These are phyloP conservation scores for Pollenia griseotomentosa DNA, from an alignment of 2,888 invertebrate species.

Conservation along the genomic window DNA sequence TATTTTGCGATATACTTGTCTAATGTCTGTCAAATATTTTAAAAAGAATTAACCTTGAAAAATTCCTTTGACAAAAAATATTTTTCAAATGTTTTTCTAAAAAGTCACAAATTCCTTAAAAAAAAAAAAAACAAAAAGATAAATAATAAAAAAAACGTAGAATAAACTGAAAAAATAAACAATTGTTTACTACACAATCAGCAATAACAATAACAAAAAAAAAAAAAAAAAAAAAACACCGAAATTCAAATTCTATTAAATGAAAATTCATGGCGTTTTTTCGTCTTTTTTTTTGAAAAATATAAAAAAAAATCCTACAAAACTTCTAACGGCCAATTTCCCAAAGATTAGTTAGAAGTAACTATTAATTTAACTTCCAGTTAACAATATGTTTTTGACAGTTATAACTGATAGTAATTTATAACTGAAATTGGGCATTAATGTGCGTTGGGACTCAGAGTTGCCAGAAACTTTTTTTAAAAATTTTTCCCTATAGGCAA, in stretches of 20 bases:
- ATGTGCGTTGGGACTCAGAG: no score
- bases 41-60: slow-evolving; percentile 44
- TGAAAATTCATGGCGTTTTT: slow-evolving; percentile 28
- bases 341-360: no score
- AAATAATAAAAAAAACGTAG: background rate
- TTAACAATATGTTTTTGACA: no score
- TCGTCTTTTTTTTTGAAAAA: background rate
- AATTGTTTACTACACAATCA: slow-evolving; percentile 15
- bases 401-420: no score
- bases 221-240: background rate
- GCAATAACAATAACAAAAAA: background rate
- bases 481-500: no score
- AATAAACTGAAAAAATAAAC: slow-evolving; percentile 7
- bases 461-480: no score
- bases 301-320: background rate
- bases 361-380: no score
- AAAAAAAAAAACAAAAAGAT: background rate
- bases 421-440: no score
- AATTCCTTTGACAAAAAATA: slow-evolving; percentile 7
- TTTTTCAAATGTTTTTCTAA: slow-evolving; percentile 45
- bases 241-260: slow-evolving; percentile 15
- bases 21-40: slow-evolving; percentile 32
- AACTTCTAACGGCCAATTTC: background rate
- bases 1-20: slow-evolving; percentile 35
- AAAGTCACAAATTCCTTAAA: slow-evolving; percentile 18